These are phyloP conservation scores for Nesospiza acunhae DNA, from an alignment of 2,113 vertebrate genomes.

Conservation along the genomic window DNA sequence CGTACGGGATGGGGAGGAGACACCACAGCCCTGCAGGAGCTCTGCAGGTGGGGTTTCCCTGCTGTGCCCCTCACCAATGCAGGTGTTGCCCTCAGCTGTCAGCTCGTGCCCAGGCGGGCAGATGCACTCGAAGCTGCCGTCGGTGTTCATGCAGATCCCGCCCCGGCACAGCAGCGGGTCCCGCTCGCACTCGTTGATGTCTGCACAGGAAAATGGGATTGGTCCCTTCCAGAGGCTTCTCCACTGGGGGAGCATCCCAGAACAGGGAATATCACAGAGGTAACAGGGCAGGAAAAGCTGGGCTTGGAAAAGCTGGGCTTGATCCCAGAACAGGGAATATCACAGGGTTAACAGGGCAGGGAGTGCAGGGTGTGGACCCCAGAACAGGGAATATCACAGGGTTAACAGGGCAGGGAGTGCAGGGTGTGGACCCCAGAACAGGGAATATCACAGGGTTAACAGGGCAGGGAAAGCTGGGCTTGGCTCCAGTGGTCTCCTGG, in stretches of 20 bases:
- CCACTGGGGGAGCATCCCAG: neutral
- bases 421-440: neutral
- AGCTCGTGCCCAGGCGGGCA: constrained; percentile 87
- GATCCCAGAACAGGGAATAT: neutral
- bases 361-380: no score
- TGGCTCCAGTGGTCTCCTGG: neutral
- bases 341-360: neutral
- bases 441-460: no score
- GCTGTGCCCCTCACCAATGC: constrained; percentile 75
- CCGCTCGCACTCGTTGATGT: constrained; percentile 89
- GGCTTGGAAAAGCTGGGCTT: no score
- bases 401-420: neutral
- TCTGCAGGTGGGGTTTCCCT: accelerated
- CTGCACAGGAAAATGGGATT: constrained; percentile 47
- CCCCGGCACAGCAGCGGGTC: constrained; percentile 88
- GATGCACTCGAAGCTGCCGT: constrained; percentile 89
- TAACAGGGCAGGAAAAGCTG: neutral
- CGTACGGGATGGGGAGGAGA: accelerated
- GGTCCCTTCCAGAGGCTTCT: neutral
- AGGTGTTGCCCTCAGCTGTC: constrained; percentile 79
- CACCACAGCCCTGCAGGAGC: accelerated
- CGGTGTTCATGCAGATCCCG: constrained; percentile 88
- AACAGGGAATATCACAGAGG: neutral
- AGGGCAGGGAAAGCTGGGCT: no score
- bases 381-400: neutral